Base-by-base conservation (phyloP, 1,140 invertebrate species). In the Holcopasites calliopsidis region DNA sequence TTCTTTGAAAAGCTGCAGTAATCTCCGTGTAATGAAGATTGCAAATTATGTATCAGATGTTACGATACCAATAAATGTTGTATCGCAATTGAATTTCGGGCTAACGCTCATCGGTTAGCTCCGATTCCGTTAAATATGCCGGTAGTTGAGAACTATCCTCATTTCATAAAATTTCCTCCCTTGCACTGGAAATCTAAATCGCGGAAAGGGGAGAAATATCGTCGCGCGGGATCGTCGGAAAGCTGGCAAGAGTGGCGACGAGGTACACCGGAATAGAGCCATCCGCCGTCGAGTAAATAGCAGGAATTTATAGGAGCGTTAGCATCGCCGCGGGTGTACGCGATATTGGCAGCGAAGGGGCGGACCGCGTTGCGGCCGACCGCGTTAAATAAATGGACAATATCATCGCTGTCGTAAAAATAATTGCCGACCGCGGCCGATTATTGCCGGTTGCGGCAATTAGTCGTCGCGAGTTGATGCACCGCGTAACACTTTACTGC, bases 401-500 rank as follows among this genome's bases (percentile, higher is more conserved):
- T 83, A 83, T 84, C 81, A 76, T 73, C 77, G 77, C 66, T 54
- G 76, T 83, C 80, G 80, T 83, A 80, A 84, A 83, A 83, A 83
- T 83, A 83, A 83, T 83, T 79, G 82, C 81, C 40, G 64, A 21
- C 44, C 69, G 31, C 81, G 64, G 62, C 66, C 82, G 82, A 84
- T 84, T 84, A 84, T 84, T 83, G 77, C 80, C 38, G 50, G 76
- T 68, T 31, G 71, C 49, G 52, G 80, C 82, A 83, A 84, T 84
- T 84, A 84, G 80, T 76, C 75, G 66, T 74, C 57, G 79, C 77
- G 77, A 75, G 66, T 73, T 79, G 77, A 84, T 80, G 82, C 82
- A 72, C 26, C 76, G 47, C 52, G 71, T 74, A 66, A 78, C 71
- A 55, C 77, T 83, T 83, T 82, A 83, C 82, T 76, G 71, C 65